Evolutionary conservation across 2,113 vertebrate genomes (phyloP).

Genomic region (Phrynosoma blainvillii): DNA sequence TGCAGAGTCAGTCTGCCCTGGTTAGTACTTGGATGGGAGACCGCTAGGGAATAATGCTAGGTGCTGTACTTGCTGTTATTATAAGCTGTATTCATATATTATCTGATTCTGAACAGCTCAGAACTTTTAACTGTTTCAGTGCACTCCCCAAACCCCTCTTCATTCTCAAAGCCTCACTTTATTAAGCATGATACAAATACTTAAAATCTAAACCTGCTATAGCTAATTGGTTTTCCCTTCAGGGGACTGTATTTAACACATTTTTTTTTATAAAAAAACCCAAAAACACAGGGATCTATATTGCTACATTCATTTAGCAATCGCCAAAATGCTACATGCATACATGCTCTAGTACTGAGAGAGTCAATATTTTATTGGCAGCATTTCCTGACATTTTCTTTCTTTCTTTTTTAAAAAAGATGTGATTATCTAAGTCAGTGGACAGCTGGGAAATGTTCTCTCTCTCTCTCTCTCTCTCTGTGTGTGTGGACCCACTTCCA

Average conservation of each 20-base stretch:
- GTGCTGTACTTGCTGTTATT: no score
- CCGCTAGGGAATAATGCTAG: no score
- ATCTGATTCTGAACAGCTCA: no score
- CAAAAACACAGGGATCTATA: background rate
- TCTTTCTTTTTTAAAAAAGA: background rate
- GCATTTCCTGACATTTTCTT: constrained; percentile 8
- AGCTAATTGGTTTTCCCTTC: no score
- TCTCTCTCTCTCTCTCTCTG: background rate
- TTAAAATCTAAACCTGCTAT: constrained; percentile 36
- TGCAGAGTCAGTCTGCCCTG: no score
- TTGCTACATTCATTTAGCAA: constrained; percentile 22
- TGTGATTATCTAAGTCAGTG: constrained; percentile 14
- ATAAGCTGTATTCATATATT: no score
- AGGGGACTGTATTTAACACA: no score
- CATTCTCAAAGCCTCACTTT: constrained; percentile 53
- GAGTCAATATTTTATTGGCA: background rate
- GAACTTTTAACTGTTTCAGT: no score
- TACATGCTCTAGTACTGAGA: constrained; percentile 19
- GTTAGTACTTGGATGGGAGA: no score
- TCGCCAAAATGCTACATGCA: constrained; percentile 43
- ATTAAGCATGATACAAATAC: constrained; percentile 46
- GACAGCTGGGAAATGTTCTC: background rate
- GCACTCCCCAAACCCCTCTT: no score
- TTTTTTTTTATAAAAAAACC: no score
- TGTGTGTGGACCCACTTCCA: constrained; percentile 1